phyloP scores from a whole-genome alignment of 1,140 invertebrate genomes.

The Euwallacea fornicatus region DNA sequence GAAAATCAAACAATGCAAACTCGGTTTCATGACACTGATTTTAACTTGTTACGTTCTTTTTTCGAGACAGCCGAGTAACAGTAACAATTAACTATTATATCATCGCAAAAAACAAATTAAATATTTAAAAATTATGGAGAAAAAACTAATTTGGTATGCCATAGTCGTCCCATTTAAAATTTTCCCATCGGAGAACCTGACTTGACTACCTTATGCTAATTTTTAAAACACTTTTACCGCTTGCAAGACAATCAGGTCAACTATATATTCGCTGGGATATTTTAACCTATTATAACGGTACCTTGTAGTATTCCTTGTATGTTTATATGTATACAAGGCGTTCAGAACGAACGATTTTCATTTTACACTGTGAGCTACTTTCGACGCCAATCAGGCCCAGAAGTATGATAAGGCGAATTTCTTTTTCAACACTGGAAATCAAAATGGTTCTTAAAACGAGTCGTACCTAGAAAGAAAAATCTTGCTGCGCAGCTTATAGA shows the following conservation, averaged over 20 bases:
- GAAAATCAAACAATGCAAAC: background rate
- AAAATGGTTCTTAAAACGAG: background rate
- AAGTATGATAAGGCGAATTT: too few relatives aligned
- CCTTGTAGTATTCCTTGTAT: constrained; percentile 16
- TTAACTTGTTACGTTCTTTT: too few relatives aligned
- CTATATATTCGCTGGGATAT: constrained; percentile 33
- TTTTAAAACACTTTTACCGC: constrained; percentile 38
- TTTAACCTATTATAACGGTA: constrained; percentile 40
- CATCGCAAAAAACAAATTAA: too few relatives aligned
- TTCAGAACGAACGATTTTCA: constrained; percentile 12
- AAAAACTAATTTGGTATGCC: constrained; percentile 18
- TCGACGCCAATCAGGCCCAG: background rate
- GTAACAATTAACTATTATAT: background rate
- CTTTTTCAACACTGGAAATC: too few relatives aligned
- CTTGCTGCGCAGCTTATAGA: constrained; percentile 1
- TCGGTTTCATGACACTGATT: too few relatives aligned
- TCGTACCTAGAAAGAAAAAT: constrained; percentile 1
- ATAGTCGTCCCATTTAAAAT: constrained; percentile 22
- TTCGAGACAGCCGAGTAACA: too few relatives aligned
- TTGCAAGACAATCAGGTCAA: constrained; percentile 34
- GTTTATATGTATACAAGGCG: constrained; percentile 21
- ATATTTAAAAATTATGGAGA: background rate
- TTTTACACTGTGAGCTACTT: constrained; percentile 29
- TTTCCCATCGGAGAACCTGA: constrained; percentile 31
- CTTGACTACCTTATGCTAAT: constrained; percentile 29